Evolutionary conservation across 2,888 invertebrate species (phyloP).

Genomic region (Erebia epiphron): DNA sequence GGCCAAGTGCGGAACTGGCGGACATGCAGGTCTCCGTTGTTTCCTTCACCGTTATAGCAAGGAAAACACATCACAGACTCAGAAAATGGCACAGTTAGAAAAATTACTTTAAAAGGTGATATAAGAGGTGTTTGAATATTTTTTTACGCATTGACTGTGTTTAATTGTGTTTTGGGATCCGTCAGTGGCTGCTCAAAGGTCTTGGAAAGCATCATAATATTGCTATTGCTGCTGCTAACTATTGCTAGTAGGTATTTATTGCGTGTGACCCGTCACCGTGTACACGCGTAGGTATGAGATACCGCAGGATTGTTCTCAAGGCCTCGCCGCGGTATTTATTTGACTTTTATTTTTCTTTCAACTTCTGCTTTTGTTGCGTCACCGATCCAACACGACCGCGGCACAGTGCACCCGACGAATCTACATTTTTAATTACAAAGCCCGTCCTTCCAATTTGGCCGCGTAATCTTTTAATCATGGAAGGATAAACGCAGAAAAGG

Average conservation of each 20-base stretch:
- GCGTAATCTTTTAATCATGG: constrained; percentile 30
- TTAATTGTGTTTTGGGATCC: too few relatives aligned
- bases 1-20: too few relatives aligned
- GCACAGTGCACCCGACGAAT: constrained; percentile 25
- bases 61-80: too few relatives aligned
- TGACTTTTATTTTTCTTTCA: constrained; percentile 37
- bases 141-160: too few relatives aligned
- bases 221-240: background rate
- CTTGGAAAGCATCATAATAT: too few relatives aligned
- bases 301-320: constrained; percentile 37
- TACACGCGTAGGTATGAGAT: background rate
- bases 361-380: constrained; percentile 34
- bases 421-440: constrained; percentile 30
- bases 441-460: constrained; percentile 28
- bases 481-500: constrained; percentile 22
- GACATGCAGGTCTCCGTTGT: too few relatives aligned
- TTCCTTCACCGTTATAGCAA: too few relatives aligned
- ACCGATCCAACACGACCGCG: constrained; percentile 27
- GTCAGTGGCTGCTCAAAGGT: too few relatives aligned
- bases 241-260: background rate
- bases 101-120: too few relatives aligned
- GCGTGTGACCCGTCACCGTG: background rate
- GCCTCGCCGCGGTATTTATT: constrained; percentile 36
- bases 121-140: too few relatives aligned
- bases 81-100: too few relatives aligned